Conservation (phyloP, 2,113 vertebrate species). For the Hiodon tergisus region DNA sequence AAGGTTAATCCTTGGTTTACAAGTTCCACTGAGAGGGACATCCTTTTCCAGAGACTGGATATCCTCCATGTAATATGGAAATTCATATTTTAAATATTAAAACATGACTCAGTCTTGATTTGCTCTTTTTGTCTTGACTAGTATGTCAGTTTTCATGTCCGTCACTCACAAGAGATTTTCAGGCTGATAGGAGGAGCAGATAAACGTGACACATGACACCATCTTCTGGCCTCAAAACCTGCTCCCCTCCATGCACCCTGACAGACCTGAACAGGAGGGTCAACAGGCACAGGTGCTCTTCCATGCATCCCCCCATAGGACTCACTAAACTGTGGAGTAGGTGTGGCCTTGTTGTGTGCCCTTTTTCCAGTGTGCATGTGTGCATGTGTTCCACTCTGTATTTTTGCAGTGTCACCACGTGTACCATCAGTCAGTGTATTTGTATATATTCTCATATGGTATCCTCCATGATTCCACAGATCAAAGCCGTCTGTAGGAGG, state of each 20-base stretch:
- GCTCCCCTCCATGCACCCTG: not conserved
- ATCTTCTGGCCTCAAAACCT: not conserved
- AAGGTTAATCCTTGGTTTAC: not conserved
- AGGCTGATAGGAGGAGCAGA: not conserved
- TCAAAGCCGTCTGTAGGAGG: conserved; percentile 23
- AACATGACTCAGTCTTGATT: conserved; percentile 14
- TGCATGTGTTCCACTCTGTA: not conserved
- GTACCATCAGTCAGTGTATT: conserved; percentile 29
- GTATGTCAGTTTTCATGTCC: not conserved
- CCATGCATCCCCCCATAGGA: not conserved
- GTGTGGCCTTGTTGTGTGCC: not conserved
- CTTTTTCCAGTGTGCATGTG: not conserved
- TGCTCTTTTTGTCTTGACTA: not conserved
- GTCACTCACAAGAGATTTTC: not conserved
- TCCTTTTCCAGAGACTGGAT: not conserved
- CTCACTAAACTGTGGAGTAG: not conserved
- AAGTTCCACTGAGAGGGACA: not conserved
- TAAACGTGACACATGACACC: not conserved
- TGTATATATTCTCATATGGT: conserved; percentile 7
- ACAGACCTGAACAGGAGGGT: not conserved
- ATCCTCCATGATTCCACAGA: too few species aligned
- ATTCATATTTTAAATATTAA: conserved; percentile 23
- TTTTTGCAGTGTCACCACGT: conserved; percentile 8
- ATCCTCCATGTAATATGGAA: conserved; percentile 1
- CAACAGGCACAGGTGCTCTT: not conserved